phyloP scores from a whole-genome alignment of 1,140 invertebrate genomes.

The Ganaspis sp. region DNA sequence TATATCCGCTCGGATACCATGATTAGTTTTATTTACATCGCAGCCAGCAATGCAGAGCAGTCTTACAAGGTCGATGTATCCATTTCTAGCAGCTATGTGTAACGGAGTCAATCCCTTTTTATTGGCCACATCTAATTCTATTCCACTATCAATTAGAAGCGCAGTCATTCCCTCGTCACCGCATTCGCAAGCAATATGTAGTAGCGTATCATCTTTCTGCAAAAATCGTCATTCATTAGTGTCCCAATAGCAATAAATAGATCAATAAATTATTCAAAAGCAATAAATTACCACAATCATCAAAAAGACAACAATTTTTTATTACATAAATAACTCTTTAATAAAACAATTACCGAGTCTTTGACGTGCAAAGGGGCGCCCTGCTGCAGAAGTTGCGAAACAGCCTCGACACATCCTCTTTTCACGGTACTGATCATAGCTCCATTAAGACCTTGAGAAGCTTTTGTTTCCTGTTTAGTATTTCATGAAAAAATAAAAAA shows the following conservation, averaged over 20 bases:
- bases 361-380: constrained; percentile 84
- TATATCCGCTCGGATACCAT: constrained; percentile 87
- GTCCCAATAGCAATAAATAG: neutral
- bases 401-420: constrained; percentile 72
- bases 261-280: constrained; percentile 17
- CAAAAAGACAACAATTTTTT: neutral
- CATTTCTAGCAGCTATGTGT: constrained; percentile 85
- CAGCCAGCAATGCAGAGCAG: constrained; percentile 86
- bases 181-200: constrained; percentile 84
- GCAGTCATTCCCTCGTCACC: constrained; percentile 84
- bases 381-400: constrained; percentile 79
- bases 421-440: constrained; percentile 73
- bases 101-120: constrained; percentile 83
- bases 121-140: constrained; percentile 84
- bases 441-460: constrained; percentile 71
- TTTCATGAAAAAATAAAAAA: constrained; percentile 47
- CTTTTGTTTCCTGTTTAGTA: constrained; percentile 71
- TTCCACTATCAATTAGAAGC: constrained; percentile 85
- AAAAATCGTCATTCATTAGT: constrained; percentile 51
- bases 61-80: constrained; percentile 85
- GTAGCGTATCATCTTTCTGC: constrained; percentile 85
- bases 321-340: too few species aligned
- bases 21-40: constrained; percentile 82
- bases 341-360: constrained; percentile 78
- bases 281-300: too few species aligned